Conservation (phyloP, 2,888 invertebrate genomes). For the Corbicula japonica region DNA sequence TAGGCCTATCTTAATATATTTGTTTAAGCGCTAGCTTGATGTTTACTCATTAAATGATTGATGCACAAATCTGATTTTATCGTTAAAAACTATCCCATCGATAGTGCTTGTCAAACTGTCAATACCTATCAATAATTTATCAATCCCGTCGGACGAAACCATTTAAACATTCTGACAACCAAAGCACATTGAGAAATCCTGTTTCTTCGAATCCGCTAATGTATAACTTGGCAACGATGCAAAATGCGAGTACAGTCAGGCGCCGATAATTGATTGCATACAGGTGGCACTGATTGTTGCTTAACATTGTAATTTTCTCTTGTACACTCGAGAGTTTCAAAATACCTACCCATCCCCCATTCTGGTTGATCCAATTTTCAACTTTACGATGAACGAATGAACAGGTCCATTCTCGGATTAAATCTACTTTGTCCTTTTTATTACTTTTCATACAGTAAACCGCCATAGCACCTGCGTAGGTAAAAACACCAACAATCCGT, state of each 20-base stretch:
- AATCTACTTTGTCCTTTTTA: constrained; percentile 80
- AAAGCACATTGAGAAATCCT: too few relatives aligned
- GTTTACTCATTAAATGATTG: too few relatives aligned
- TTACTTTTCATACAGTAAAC: constrained; percentile 81
- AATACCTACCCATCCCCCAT: constrained; percentile 85
- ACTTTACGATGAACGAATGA: constrained; percentile 83
- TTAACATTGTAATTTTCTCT: background rate
- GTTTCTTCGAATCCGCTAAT: too few relatives aligned
- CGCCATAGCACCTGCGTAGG: constrained; percentile 85
- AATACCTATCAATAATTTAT: too few relatives aligned
- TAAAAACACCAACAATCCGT: constrained; percentile 85
- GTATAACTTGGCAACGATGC: too few relatives aligned
- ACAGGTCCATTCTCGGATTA: constrained; percentile 85
- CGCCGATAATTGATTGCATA: background rate
- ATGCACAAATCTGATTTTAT: too few relatives aligned
- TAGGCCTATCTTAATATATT: too few relatives aligned
- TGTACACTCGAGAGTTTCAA: background rate
- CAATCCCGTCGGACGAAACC: background rate
- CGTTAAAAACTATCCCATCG: too few relatives aligned
- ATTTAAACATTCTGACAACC: background rate
- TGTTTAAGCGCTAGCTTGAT: too few relatives aligned
- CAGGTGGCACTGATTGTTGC: too few relatives aligned
- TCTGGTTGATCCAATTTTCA: constrained; percentile 84
- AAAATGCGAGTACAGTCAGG: background rate
- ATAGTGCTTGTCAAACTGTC: too few relatives aligned